Base-by-base conservation (phyloP, 2,888 invertebrate genomes). In the Thereva unica region DNA sequence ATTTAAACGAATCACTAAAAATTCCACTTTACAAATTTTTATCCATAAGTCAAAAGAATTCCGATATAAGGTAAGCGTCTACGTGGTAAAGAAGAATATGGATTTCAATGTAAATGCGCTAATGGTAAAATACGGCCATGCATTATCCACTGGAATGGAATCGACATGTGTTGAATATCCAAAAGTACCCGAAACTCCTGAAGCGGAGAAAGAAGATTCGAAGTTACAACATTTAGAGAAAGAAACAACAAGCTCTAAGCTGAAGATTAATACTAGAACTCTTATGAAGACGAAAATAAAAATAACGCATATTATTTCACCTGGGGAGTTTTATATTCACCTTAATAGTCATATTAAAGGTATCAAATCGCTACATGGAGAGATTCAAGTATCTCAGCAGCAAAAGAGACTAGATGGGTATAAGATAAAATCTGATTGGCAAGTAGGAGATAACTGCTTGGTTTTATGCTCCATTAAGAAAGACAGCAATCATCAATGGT, bases 311-410 rank as follows among this genome's bases (percentile, higher is more conserved):
- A 82, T 84, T 37, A 78, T 81, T 7, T 83, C 85, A 4, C 89
- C 89, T 0, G 84, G 85, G 9, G 80, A 84, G 42, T 83, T 91
- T 68, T 89, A 88, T 72, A 79, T 90, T 0, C 82, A 85, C 0
- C 76, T 87, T 9, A 71, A 78, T 0, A 79, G 82, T 9, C 84
- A 82, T 56, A 81, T 82, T 66, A 78, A 80, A 69, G 80, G 81
- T 3, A 84, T 83, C 71, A 78, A 76, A 3, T 78, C 81, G 7
- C 75, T 88, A 69, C 84, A 81, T 66, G 76, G 78, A n/a, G 79
- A 82, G 5, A 83, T 89, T 71, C 87, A 89, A 74, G 40, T 69
- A 2, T 47, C 56, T 4, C 73, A 74, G 61, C 52, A 55, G 3
- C 70, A 67, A 41, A 64, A 12, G 5, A 4, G 9, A 2, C 49